Conservation (phyloP, 2,797 vertebrate species). For the Delichon dasypus region DNA sequence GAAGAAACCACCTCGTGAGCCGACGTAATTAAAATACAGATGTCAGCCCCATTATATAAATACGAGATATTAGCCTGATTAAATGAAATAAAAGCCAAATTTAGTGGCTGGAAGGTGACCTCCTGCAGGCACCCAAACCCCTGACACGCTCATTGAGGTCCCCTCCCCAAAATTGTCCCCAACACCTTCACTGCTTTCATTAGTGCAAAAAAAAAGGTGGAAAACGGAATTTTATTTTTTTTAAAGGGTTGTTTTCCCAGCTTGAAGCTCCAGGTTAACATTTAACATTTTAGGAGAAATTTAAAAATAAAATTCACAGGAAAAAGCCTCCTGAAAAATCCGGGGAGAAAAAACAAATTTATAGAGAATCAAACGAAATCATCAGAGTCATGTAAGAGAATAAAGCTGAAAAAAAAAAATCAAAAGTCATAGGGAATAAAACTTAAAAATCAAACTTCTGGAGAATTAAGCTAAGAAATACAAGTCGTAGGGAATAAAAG, state of each 20-base stretch:
- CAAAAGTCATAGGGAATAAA: background rate
- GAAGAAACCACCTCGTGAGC: background rate
- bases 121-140: background rate
- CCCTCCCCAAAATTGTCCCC: background rate
- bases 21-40: background rate
- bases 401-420: background rate
- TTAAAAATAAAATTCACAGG: accelerated
- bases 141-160: background rate
- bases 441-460: background rate
- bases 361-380: background rate
- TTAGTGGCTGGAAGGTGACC: constrained; percentile 15
- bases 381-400: too few species aligned
- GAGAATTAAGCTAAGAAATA: background rate
- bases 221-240: background rate
- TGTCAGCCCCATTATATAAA: background rate
- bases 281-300: accelerated
- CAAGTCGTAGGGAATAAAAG: background rate
- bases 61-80: background rate
- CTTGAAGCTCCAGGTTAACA: background rate
- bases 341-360: too few species aligned
- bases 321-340: background rate
- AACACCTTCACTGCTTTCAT: background rate
- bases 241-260: background rate
- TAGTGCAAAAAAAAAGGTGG: background rate
- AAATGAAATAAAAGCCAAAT: background rate